Conservation (phyloP, 2,797 vertebrate species). For the Cichlasoma orientale region DNA sequence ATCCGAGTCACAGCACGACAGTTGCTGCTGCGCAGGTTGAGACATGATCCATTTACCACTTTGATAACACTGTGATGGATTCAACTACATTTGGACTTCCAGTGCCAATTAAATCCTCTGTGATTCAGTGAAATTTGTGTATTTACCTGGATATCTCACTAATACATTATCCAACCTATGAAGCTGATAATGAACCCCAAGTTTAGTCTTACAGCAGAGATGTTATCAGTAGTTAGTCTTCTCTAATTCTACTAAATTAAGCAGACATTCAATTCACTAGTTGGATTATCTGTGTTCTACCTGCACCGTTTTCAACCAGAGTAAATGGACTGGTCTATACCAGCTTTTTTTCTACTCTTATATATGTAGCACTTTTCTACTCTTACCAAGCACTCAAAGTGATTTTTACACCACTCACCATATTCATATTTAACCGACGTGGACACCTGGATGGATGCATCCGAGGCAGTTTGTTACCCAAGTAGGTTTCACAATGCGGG, state of each 20-base stretch:
- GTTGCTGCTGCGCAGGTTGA: neutral
- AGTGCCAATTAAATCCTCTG: neutral
- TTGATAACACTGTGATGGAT: neutral
- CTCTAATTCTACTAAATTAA: neutral
- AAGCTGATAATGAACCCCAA: neutral
- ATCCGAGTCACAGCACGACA: neutral
- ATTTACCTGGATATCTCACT: neutral
- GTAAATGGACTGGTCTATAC: neutral
- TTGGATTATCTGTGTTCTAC: neutral
- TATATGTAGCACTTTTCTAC: neutral
- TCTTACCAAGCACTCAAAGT: neutral
- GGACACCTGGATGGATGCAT: neutral
- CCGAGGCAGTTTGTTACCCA: neutral
- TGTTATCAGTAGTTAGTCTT: neutral
- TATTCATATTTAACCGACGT: neutral
- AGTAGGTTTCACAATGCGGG: too few species aligned
- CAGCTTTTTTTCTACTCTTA: neutral
- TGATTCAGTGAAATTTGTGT: neutral
- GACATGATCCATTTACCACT: too few species aligned
- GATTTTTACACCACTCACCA: neutral
- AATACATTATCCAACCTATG: neutral
- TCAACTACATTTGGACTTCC: neutral
- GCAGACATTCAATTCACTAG: neutral
- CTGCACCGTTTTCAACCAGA: neutral
- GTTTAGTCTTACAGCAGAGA: neutral